Conservation (phyloP, 2,888 invertebrate species). For the Acanthosepion esculentum region DNA sequence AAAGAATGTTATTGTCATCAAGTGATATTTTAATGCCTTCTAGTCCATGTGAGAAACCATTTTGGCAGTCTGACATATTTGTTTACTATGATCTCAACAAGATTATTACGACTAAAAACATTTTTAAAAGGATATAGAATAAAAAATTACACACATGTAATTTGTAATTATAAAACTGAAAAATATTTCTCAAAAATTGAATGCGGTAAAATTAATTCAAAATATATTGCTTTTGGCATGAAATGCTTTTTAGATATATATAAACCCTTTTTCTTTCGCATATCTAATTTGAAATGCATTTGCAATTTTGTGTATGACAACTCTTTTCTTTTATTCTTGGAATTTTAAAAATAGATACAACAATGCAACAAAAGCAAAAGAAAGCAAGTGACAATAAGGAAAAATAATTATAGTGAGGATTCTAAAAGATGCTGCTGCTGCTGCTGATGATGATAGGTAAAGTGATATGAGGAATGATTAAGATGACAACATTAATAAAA, state of each 20-base stretch:
- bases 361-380: not conserved
- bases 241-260: not conserved
- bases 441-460: not conserved
- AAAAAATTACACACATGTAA: not conserved
- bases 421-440: not conserved
- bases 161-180: not conserved
- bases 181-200: not conserved
- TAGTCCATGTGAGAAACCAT: not conserved
- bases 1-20: not conserved
- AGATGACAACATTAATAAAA: not conserved
- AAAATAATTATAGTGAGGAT: not conserved
- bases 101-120: not conserved
- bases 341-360: not conserved
- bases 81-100: not conserved
- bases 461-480: not conserved
- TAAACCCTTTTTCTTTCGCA: not conserved
- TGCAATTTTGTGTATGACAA: not conserved
- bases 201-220: not conserved
- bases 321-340: not conserved
- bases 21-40: not conserved
- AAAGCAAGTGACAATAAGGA: not conserved
- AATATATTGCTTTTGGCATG: not conserved
- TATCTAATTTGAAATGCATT: not conserved
- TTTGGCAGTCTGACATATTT: not conserved
- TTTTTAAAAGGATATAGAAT: not conserved